phyloP scores from a whole-genome alignment of 1,140 invertebrate species.

The Chionoecetes opilio region DNA sequence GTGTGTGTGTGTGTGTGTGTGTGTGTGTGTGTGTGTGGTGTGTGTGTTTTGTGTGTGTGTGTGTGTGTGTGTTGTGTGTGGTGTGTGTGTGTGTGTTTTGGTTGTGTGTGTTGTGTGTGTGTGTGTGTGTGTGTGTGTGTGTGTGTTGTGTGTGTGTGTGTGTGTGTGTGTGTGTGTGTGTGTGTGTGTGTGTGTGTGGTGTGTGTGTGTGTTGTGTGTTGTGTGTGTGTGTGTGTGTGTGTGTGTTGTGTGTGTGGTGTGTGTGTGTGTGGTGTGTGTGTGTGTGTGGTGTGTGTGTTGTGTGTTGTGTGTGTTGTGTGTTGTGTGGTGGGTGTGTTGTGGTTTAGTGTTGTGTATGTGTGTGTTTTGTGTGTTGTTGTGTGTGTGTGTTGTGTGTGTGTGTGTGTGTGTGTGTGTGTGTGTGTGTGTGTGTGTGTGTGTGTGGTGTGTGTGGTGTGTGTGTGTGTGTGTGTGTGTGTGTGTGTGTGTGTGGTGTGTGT shows the following conservation, averaged over 20 bases:
- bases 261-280: not conserved
- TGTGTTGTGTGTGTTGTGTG: conserved; percentile 22
- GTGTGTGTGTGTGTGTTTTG: not conserved
- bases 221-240: conserved; percentile 24
- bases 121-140: not conserved
- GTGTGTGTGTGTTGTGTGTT: too few relatives aligned
- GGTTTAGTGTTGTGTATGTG: conserved; percentile 34
- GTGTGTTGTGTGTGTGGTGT: conserved; percentile 34
- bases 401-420: conserved; percentile 10
- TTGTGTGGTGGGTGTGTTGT: too few relatives aligned
- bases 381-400: not conserved
- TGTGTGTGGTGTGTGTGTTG: too few relatives aligned
- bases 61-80: not conserved
- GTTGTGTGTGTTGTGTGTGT: not conserved
- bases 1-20: conserved; percentile 35
- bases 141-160: too few relatives aligned
- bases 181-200: not conserved
- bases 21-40: not conserved
- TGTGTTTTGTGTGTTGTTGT: not conserved
- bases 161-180: conserved; percentile 29
- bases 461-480: not conserved
- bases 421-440: conserved; percentile 32
- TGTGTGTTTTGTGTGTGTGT: not conserved
- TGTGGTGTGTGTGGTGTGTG: too few relatives aligned
- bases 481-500: not conserved